These are phyloP conservation scores for Mormyrops attenuatus DNA, from an alignment of 2,797 vertebrate genomes.

Conservation along the genomic window DNA sequence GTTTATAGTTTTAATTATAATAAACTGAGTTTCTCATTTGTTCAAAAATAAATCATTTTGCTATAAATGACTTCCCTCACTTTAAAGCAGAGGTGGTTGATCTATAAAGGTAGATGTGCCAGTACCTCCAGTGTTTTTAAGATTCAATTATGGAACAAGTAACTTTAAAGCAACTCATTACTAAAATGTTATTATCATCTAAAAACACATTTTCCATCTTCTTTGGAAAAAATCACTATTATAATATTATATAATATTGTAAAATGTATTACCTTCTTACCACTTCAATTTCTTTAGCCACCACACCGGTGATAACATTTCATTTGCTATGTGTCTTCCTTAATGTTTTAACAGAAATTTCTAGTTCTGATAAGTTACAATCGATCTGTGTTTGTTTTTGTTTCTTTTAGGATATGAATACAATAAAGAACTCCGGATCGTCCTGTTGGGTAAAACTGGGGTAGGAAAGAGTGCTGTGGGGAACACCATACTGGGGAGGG, in stretches of 20 bases:
- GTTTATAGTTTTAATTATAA: neutral
- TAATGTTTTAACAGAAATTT: no score
- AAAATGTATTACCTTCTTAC: neutral
- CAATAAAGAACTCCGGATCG: conserved; percentile 18
- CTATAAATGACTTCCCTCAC: neutral
- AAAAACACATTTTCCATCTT: neutral
- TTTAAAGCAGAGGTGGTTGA: neutral
- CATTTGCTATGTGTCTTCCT: no score
- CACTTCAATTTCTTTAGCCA: neutral
- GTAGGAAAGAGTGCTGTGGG: conserved; percentile 39
- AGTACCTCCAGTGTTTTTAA: neutral
- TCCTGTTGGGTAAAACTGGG: conserved; percentile 43
- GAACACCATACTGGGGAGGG: neutral
- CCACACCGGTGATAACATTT: neutral
- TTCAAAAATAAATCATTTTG: neutral
- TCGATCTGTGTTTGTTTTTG: no score
- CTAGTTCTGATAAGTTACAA: no score
- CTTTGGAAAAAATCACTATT: neutral
- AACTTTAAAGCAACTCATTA: neutral
- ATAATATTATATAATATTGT: neutral
- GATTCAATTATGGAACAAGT: neutral
- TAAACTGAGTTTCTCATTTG: neutral
- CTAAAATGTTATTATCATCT: neutral
- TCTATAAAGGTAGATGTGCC: neutral
- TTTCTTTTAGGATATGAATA: no score